Conservation (phyloP, 2,888 invertebrate genomes). For the Hyles lineata region DNA sequence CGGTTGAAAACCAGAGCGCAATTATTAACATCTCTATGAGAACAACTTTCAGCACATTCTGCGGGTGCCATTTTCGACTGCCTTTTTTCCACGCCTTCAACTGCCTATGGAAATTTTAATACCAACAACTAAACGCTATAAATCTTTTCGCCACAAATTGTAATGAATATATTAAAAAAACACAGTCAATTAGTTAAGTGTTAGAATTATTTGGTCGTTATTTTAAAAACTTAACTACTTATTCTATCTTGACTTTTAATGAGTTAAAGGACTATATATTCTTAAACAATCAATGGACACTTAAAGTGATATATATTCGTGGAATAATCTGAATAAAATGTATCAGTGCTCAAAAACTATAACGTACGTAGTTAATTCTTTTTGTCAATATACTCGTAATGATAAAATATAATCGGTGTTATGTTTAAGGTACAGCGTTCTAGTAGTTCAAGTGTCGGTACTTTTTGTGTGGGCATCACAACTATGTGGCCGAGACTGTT, state of each 20-base stretch:
- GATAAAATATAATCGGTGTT: constrained; percentile 21
- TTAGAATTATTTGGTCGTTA: constrained; percentile 49
- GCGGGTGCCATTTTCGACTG: neutral
- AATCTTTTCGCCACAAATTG: neutral
- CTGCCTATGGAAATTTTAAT: neutral
- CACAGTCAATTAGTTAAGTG: constrained; percentile 53
- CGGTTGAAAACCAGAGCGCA: neutral
- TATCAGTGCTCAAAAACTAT: constrained; percentile 28
- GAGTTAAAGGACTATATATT: neutral
- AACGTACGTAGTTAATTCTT: constrained; percentile 18
- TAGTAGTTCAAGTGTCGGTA: constrained; percentile 26
- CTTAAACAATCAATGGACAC: constrained; percentile 1
- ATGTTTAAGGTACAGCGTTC: constrained; percentile 23
- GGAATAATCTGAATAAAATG: constrained; percentile 21
- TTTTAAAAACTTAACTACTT: neutral
- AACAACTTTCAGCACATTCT: no score
- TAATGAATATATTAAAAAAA: constrained; percentile 9
- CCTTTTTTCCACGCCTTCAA: neutral
- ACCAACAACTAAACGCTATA: no score
- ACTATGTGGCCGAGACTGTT: constrained; percentile 42
- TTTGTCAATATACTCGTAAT: constrained; percentile 21
- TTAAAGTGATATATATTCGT: neutral
- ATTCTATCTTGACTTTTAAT: constrained; percentile 1
- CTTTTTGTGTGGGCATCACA: constrained; percentile 33
- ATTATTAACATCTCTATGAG: neutral